Conservation (phyloP, 2,888 invertebrate species). For the Digitonthophagus gazella region DNA sequence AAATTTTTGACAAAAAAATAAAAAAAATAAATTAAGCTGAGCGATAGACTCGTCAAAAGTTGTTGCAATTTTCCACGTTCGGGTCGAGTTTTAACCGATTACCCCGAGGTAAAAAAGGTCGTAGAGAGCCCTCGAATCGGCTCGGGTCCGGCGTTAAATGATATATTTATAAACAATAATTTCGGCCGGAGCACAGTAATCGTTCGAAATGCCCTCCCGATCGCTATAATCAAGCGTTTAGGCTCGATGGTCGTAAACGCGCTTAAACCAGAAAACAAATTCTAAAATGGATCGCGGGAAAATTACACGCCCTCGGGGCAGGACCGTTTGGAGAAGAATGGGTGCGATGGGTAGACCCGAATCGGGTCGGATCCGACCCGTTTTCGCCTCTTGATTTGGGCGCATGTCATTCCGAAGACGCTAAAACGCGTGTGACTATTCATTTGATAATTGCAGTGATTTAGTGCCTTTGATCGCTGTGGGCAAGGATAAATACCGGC, state of each 20-base stretch:
- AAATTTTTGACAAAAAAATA: too few species aligned
- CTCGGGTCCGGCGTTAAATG: conserved; percentile 44
- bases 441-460: conserved; percentile 61
- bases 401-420: conserved; percentile 49
- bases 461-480: conserved; percentile 41
- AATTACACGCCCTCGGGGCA: conserved; percentile 42
- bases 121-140: too few species aligned
- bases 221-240: conserved; percentile 52
- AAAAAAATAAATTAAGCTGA: too few species aligned
- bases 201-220: conserved; percentile 50
- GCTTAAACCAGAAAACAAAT: conserved; percentile 49
- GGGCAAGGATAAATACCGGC: conserved; percentile 34
- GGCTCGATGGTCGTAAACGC: conserved; percentile 47
- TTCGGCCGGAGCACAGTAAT: conserved; percentile 47
- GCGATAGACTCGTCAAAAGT: not conserved
- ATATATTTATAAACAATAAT: conserved; percentile 51
- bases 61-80: not conserved
- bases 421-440: conserved; percentile 51
- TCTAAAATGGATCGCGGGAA: conserved; percentile 49
- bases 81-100: not conserved
- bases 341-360: too few species aligned
- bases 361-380: not conserved
- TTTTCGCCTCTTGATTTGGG: conserved; percentile 37
- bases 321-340: conserved; percentile 23
- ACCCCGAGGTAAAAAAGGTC: not conserved